Base-by-base conservation (phyloP, 1,140 invertebrate genomes). In the Diprion similis region DNA sequence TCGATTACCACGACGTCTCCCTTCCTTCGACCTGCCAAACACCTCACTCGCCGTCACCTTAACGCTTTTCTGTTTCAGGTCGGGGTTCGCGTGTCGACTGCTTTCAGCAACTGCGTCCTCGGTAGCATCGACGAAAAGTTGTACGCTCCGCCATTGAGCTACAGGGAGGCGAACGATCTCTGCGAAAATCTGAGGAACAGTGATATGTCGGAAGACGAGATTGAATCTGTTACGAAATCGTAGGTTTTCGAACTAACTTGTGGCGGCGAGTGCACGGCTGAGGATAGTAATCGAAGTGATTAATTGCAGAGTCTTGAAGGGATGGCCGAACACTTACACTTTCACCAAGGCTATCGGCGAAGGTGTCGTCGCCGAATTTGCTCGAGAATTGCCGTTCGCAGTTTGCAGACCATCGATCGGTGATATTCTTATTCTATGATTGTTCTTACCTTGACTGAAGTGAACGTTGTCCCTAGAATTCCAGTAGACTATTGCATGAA, bases 391-490 rank as follows among this genome's bases (percentile, higher is more conserved):
- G 18, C 93, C 92, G 10, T 80, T 92, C 7, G 89, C 90, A 48
- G 91, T 94, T 71, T 87, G 92, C 24, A 82, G 93, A 75, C 92
- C 93, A 13, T 92, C 91, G 7, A 93, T 93, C 75, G 90, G 81
- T 70, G 74, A 73, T 71, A 15, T 15, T 59, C n/a, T 59, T 59
- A 13, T 15, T 59, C n/a, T 59, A 15, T 17, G n/a, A 17, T 17
- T 13, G 0, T 59, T 15, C 51, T 17, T 13, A 59, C 11, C 11
- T 6, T 59, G n/a, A 15, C 51, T 37, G 6, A 37, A 17, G 11
- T 59, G n/a, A 37, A 37, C n/a, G 4, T 15, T 59, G n/a, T 9
- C 6, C 9, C 51, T 9, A 9, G 6, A 17, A 59, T 17, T 17
- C 9, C n/a, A 17, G 4, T 13, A 4, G n/a, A 13, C 7, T 13